Percentiles rank a stretch among this genome's conserved stretches.
phyloP scores from a whole-genome alignment of 2,113 vertebrate species.

The Coreoperca whiteheadi region DNA sequence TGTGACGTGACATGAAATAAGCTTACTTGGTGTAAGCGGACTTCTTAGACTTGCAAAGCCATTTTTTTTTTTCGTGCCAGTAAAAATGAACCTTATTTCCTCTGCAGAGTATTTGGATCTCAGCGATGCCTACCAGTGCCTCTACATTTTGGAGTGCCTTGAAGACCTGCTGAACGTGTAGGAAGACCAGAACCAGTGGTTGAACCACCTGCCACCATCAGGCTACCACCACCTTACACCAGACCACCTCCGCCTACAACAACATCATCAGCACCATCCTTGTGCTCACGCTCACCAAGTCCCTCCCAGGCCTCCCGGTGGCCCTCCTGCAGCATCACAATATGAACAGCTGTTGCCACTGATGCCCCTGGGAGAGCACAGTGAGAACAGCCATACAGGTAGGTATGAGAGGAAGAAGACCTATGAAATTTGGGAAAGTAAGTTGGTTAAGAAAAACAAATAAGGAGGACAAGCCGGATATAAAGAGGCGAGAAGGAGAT shows the following conservation, averaged over 20 bases:
- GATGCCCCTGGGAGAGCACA: neutral
- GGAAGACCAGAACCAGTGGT: neutral
- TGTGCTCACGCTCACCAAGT: neutral
- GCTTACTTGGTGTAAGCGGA: too few species aligned
- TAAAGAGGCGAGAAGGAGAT: neutral
- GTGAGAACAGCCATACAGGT: constrained; percentile 42
- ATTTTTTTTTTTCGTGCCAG: too few species aligned
- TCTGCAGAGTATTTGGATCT: constrained; percentile 11
- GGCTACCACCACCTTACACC: neutral
- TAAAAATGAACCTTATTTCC: neutral
- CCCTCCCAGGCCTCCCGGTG: rapidly evolving
- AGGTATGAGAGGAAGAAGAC: constrained; percentile 10
- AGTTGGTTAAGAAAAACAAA: neutral
- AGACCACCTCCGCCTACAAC: neutral
- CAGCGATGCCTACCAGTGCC: neutral
- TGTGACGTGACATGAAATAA: too few species aligned
- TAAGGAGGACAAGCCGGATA: neutral
- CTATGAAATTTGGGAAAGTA: neutral
- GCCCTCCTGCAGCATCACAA: neutral
- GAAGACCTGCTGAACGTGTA: constrained; percentile 21
- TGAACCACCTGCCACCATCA: neutral
- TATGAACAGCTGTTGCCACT: constrained; percentile 27
- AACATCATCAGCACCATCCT: neutral
- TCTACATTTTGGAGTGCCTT: neutral
- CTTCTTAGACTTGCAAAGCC: too few species aligned